phyloP scores from a whole-genome alignment of 2,113 vertebrate genomes.

The Heteronetta atricapilla region DNA sequence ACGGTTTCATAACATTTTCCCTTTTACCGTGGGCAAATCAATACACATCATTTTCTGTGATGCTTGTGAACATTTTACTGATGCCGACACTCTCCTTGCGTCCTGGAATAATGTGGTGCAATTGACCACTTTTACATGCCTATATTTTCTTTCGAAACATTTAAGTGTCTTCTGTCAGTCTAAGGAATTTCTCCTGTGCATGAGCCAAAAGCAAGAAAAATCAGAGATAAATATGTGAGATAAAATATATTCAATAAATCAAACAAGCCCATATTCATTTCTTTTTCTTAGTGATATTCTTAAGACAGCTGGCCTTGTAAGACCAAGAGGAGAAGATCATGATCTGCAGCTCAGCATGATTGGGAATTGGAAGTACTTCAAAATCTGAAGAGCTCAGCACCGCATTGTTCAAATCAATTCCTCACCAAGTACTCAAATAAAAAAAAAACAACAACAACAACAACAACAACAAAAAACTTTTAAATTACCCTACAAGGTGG shows the following conservation, averaged over 20 bases:
- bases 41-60: not conserved
- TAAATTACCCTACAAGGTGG: slow-evolving; percentile 63
- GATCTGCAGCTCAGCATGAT: slow-evolving; percentile 11
- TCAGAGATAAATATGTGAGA: not conserved
- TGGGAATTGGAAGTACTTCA: slow-evolving; percentile 59
- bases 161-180: not conserved
- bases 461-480: slow-evolving; percentile 39
- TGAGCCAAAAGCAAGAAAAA: not conserved
- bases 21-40: not conserved
- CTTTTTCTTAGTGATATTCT: not conserved
- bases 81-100: not conserved
- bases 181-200: not conserved
- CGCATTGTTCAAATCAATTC: slow-evolving; percentile 34
- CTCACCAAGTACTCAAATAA: slow-evolving; percentile 54
- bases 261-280: not conserved
- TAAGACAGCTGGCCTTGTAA: not conserved
- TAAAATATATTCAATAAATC: slow-evolving; percentile 18
- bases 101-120: not conserved
- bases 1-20: not conserved
- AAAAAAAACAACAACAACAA: slow-evolving; percentile 23
- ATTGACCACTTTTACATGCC: not conserved
- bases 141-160: not conserved
- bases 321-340: slow-evolving; percentile 12
- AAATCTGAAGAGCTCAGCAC: slow-evolving; percentile 35
- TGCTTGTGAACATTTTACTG: not conserved